phyloP scores from a whole-genome alignment of 2,888 invertebrate species.

The Papilio demoleus region DNA sequence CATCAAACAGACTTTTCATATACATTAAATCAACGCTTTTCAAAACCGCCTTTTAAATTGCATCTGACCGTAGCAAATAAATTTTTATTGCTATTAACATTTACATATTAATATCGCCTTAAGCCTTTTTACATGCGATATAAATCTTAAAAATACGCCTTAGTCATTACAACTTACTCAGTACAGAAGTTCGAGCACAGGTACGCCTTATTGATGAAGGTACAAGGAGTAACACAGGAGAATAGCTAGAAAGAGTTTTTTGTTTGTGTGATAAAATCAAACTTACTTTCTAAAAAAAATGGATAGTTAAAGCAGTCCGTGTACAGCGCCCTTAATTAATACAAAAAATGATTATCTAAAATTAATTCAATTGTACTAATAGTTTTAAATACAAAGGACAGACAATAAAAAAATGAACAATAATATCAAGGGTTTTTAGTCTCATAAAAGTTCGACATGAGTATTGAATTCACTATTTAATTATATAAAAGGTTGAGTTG shows the following conservation, averaged over 20 bases:
- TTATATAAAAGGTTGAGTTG: neutral
- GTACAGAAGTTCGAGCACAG: too few relatives aligned
- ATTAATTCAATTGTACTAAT: neutral
- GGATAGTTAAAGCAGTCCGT: neutral
- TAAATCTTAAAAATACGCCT: too few relatives aligned
- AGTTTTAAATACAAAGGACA: neutral
- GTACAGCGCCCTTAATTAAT: neutral
- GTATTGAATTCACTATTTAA: neutral
- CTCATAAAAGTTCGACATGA: neutral
- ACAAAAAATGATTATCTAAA: neutral
- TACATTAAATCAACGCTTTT: constrained; percentile 37
- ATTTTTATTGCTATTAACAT: neutral
- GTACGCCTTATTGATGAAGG: too few relatives aligned
- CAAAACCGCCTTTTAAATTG: constrained; percentile 36
- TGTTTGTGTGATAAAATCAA: too few relatives aligned
- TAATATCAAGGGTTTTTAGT: neutral
- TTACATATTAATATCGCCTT: neutral
- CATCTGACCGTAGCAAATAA: constrained; percentile 11
- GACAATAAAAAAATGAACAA: neutral
- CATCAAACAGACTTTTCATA: constrained; percentile 36
- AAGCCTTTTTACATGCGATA: neutral
- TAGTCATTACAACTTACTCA: too few relatives aligned
- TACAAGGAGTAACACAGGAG: too few relatives aligned
- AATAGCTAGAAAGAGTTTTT: too few relatives aligned
- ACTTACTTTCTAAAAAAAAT: too few relatives aligned